Evolutionary conservation across 2,888 invertebrate species (phyloP).

Genomic region (Eledona agricola): DNA sequence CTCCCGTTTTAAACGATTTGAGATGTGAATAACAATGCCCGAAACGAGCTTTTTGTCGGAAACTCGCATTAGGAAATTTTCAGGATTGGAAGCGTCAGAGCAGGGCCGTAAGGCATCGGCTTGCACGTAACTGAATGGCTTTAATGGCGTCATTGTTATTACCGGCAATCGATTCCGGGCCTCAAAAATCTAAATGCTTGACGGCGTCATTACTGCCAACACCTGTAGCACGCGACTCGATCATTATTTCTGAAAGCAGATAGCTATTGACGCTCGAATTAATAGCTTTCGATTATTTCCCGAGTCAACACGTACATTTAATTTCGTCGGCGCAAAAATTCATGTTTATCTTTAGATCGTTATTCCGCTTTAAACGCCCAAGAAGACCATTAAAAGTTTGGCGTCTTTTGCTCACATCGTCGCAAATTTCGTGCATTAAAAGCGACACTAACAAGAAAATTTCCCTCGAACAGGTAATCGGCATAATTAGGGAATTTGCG

Average conservation of each 20-base stretch:
- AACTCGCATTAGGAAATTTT: no score
- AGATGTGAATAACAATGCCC: no score
- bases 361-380: conserved; percentile 50
- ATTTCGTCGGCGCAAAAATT: conserved; percentile 22
- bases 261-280: conserved; percentile 57
- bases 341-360: conserved; percentile 48
- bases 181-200: conserved; percentile 50
- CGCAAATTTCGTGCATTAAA: conserved; percentile 50
- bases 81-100: no score
- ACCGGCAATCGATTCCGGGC: conserved; percentile 20
- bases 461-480: conserved; percentile 43
- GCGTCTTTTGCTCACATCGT: conserved; percentile 44
- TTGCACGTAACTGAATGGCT: conserved; percentile 4
- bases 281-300: conserved; percentile 60
- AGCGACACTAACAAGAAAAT: conserved; percentile 53
- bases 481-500: conserved; percentile 43
- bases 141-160: conserved; percentile 30
- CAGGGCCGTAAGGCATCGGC: no score
- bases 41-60: no score
- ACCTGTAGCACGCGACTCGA: conserved; percentile 60
- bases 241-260: conserved; percentile 59
- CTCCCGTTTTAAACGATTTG: no score
- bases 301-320: conserved; percentile 56
- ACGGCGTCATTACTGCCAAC: conserved; percentile 56
- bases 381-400: conserved; percentile 55